These are phyloP conservation scores for Aviceda subcristata DNA, from an alignment of 2,113 vertebrate species.

Conservation along the genomic window DNA sequence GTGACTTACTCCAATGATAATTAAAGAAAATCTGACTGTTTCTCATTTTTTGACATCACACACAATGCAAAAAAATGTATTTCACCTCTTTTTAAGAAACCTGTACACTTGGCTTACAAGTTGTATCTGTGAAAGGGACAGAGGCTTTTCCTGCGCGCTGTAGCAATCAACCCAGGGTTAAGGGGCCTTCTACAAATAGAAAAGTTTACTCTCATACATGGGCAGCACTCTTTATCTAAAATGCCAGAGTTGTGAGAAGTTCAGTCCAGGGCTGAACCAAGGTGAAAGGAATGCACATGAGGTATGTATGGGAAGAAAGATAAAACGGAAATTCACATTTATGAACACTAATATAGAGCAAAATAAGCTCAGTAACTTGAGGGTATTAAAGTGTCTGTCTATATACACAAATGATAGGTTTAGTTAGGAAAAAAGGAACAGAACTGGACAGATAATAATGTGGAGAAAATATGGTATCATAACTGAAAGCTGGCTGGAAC, in stretches of 20 bases:
- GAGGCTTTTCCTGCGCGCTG: background rate
- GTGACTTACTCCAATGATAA: background rate
- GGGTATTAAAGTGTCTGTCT: background rate
- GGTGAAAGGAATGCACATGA: slow-evolving; percentile 13
- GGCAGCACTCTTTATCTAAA: background rate
- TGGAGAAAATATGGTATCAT: background rate
- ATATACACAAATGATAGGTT: background rate
- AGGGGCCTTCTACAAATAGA: background rate
- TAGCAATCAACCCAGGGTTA: background rate
- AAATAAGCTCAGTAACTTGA: slow-evolving; percentile 9
- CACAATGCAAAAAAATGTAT: background rate
- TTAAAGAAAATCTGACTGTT: background rate
- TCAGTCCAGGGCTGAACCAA: background rate
- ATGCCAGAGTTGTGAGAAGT: background rate
- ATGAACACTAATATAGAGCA: slow-evolving; percentile 2
- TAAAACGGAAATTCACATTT: slow-evolving; percentile 38
- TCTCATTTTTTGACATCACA: background rate
- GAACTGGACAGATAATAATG: background rate
- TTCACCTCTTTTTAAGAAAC: background rate
- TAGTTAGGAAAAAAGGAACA: background rate
- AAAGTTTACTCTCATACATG: background rate
- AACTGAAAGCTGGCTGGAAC: background rate
- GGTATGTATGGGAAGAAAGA: slow-evolving; percentile 16
- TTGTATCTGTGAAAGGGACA: background rate
- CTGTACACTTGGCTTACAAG: background rate